Conservation (phyloP, 2,113 vertebrate species). For the Oplegnathus fasciatus region DNA sequence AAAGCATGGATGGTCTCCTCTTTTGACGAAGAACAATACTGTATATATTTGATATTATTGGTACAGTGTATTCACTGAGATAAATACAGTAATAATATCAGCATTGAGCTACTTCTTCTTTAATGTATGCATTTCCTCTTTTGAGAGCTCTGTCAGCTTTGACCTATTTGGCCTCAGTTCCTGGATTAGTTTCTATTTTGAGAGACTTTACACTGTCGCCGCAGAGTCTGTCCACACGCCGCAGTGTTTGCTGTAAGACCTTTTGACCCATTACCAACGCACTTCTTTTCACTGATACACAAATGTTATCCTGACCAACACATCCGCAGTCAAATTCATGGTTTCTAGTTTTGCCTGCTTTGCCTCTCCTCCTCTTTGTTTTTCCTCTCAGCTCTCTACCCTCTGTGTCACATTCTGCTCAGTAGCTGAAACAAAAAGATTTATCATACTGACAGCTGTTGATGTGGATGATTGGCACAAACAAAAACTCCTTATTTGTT, state of each 20-base stretch:
- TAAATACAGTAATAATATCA: too few relatives aligned
- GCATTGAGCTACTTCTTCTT: not conserved
- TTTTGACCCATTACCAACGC: too few relatives aligned
- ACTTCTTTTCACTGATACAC: not conserved
- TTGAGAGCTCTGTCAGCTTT: not conserved
- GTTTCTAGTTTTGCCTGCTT: not conserved
- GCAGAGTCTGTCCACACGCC: too few relatives aligned
- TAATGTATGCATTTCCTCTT: not conserved
- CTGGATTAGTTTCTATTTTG: not conserved
- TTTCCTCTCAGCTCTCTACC: too few relatives aligned
- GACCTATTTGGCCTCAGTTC: too few relatives aligned
- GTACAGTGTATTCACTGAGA: not conserved
- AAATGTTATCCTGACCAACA: not conserved
- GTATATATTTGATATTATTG: not conserved
- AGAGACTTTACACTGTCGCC: too few relatives aligned
- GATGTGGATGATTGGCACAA: not conserved
- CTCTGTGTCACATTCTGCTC: not conserved
- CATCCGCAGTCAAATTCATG: not conserved
- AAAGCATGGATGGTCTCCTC: not conserved
- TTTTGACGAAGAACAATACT: not conserved
- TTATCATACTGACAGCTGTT: not conserved
- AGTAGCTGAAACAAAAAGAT: not conserved
- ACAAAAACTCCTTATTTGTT: not conserved
- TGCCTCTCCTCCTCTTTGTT: not conserved
- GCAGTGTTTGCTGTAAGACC: too few relatives aligned